Percentiles rank a stretch among this genome's conserved stretches.
phyloP scores from a whole-genome alignment of 2,888 invertebrate species.

The Volucella inanis region DNA sequence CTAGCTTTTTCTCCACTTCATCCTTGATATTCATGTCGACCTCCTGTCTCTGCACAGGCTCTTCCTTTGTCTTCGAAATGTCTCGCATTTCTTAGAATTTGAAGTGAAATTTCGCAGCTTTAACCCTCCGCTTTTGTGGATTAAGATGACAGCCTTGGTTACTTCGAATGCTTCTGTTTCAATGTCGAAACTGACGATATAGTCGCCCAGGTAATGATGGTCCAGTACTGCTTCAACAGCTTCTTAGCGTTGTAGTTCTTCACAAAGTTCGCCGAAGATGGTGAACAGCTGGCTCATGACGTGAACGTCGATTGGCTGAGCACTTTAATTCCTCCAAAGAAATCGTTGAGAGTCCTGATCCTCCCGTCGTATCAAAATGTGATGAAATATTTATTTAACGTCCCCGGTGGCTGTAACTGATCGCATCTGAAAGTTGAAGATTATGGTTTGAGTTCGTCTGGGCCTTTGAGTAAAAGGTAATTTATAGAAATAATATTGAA shows the following conservation, averaged over 20 bases:
- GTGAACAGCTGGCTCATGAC: conserved; percentile 7
- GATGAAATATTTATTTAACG: not conserved
- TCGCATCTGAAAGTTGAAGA: not conserved
- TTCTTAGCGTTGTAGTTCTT: too few species aligned
- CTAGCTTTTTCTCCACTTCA: conserved; percentile 51
- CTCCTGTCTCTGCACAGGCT: too few species aligned
- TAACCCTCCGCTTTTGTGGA: conserved; percentile 24
- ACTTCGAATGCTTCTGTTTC: conserved; percentile 18
- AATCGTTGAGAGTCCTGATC: conserved; percentile 14
- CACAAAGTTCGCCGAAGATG: too few species aligned
- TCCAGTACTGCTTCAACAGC: conserved; percentile 29
- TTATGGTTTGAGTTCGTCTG: not conserved
- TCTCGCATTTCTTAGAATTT: conserved; percentile 7
- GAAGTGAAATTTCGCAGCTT: conserved; percentile 20
- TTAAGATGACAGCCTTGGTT: not conserved
- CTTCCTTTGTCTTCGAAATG: not conserved
- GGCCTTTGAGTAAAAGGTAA: too few species aligned
- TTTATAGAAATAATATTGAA: too few species aligned
- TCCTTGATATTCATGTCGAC: conserved; percentile 25
- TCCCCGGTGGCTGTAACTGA: not conserved
- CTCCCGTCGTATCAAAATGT: not conserved
- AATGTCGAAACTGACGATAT: conserved; percentile 30
- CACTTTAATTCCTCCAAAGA: not conserved
- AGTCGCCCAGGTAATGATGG: conserved; percentile 53
- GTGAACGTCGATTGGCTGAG: not conserved